These are phyloP conservation scores for Eutolmus rufibarbis DNA, from an alignment of 2,888 invertebrate genomes.

Conservation along the genomic window DNA sequence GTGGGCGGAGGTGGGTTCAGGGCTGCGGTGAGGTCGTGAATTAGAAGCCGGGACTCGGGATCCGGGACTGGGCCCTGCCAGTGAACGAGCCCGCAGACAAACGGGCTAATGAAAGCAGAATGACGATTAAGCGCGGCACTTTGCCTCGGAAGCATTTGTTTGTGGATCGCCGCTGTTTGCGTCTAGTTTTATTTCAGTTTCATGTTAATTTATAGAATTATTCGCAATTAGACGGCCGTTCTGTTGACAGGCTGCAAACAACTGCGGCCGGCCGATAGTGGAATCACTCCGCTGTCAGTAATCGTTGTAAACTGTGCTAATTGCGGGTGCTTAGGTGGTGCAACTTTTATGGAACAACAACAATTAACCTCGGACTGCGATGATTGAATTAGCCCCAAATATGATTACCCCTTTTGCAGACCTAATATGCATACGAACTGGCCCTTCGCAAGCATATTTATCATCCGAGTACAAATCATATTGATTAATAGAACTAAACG, in stretches of 20 bases:
- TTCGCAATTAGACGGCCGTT: not conserved
- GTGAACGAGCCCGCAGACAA: not conserved
- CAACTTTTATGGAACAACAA: not conserved
- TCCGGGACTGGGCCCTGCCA: not conserved
- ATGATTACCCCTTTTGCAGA: not conserved
- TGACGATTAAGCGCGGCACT: not conserved
- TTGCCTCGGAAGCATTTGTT: not conserved
- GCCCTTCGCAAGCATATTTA: not conserved
- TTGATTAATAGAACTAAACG: not conserved
- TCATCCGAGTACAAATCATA: not conserved
- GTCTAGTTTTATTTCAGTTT: conserved; percentile 19
- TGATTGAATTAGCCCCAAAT: not conserved
- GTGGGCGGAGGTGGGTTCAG: not conserved
- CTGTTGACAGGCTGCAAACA: conserved; percentile 7
- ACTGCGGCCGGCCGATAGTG: not conserved
- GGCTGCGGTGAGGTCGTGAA: not conserved
- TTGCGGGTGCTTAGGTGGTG: not conserved
- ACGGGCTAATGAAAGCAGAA: conserved; percentile 9
- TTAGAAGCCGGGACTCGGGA: not conserved
- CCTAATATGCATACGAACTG: not conserved
- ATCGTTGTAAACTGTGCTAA: not conserved
- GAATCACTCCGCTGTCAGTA: not conserved
- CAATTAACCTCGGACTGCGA: not conserved
- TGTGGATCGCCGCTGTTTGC: not conserved
- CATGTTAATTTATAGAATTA: conserved; percentile 21